Evolutionary conservation across 2,113 vertebrate species (phyloP).

Genomic region (Cromileptes altivelis): DNA sequence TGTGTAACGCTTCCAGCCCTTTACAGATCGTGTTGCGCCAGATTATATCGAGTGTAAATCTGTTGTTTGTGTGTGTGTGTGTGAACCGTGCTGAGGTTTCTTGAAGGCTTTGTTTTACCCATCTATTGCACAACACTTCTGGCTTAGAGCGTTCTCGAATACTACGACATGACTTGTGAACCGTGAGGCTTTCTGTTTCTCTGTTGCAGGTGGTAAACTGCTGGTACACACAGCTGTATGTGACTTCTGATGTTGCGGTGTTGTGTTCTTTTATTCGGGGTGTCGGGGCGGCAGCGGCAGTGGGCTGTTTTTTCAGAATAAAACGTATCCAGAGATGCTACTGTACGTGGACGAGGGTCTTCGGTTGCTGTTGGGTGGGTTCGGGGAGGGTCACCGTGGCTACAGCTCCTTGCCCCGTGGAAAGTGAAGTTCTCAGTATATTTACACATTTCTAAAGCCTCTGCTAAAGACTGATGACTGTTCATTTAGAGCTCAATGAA

Average conservation of each 20-base stretch:
- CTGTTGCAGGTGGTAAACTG: constrained; percentile 55
- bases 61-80: constrained; percentile 50
- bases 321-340: constrained; percentile 53
- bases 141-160: constrained; percentile 17
- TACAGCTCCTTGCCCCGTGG: constrained; percentile 40
- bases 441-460: constrained; percentile 73
- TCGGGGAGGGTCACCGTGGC: constrained; percentile 28
- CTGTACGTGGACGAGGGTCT: constrained; percentile 60
- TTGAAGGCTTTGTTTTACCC: constrained; percentile 28
- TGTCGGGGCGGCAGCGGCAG: neutral
- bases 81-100: constrained; percentile 32
- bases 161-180: constrained; percentile 30
- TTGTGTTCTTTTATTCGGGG: constrained; percentile 48
- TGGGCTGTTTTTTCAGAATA: neutral
- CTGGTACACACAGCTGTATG: constrained; percentile 60
- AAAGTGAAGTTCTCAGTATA: constrained; percentile 78
- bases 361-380: constrained; percentile 35
- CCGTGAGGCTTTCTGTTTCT: constrained; percentile 51
- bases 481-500: constrained; percentile 78
- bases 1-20: neutral
- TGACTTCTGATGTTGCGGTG: constrained; percentile 61
- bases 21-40: neutral
- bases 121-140: constrained; percentile 17
- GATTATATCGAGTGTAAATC: constrained; percentile 38
- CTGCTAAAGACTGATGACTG: constrained; percentile 84